A percentile compares a stretch with the other conserved stretches of the same genome.
Evolutionary conservation across 2,888 invertebrate genomes (phyloP).

Genomic region (Aspidapion aeneum): DNA sequence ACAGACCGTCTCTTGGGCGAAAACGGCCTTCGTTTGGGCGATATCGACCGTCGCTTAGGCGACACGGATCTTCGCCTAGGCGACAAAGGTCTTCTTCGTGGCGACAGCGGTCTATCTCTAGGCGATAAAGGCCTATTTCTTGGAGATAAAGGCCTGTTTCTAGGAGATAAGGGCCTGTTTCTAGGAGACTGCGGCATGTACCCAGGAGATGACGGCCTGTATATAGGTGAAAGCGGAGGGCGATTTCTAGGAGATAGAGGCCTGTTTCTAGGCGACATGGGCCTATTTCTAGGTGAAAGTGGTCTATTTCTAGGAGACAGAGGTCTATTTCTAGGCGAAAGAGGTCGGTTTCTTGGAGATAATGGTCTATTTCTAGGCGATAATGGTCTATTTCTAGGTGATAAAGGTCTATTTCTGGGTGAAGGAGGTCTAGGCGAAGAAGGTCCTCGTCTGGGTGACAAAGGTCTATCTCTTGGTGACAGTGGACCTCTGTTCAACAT

Average conservation of each 20-base stretch:
- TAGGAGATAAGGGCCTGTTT: slow-evolving; percentile 7
- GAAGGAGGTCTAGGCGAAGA: neutral
- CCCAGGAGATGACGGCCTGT: neutral
- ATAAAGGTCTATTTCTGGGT: neutral
- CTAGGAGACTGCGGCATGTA: slow-evolving; percentile 21
- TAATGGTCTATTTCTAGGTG: slow-evolving; percentile 25
- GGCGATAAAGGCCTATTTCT: slow-evolving; percentile 32
- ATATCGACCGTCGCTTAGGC: slow-evolving; percentile 26
- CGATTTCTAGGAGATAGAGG: slow-evolving; percentile 13
- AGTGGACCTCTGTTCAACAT: slow-evolving; percentile 22
- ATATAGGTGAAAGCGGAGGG: slow-evolving; percentile 32
- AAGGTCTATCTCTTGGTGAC: slow-evolving; percentile 33
- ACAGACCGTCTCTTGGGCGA: slow-evolving; percentile 29
- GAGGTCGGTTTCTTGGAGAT: slow-evolving; percentile 21
- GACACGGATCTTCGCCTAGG: slow-evolving; percentile 14
- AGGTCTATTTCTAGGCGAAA: slow-evolving; percentile 30
- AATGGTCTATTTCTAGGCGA: slow-evolving; percentile 20
- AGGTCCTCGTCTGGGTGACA: slow-evolving; percentile 25
- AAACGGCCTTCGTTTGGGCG: slow-evolving; percentile 24
- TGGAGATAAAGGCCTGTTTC: slow-evolving; percentile 8
- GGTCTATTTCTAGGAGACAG: slow-evolving; percentile 47
- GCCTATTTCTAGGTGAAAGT: slow-evolving; percentile 46
- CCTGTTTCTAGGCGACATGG: slow-evolving; percentile 35
- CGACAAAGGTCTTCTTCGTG: slow-evolving; percentile 24
- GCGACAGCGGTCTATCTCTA: slow-evolving; percentile 20